Base-by-base conservation (phyloP, 2,888 invertebrate genomes). In the Drosophila cognata region DNA sequence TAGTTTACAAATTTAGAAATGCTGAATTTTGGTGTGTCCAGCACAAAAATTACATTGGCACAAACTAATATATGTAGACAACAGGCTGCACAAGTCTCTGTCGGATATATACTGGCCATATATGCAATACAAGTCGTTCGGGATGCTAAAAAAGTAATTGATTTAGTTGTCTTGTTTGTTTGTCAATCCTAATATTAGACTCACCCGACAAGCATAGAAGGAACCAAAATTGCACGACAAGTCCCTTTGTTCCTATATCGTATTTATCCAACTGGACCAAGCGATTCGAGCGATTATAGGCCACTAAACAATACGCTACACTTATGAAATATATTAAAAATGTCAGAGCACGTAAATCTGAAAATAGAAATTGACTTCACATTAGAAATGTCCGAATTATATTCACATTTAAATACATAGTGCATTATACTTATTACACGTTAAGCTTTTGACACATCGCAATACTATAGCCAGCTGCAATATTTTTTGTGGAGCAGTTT, bases 211-310 rank as follows among this genome's bases (percentile, higher is more conserved):
- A 61, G 7, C 74, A 88, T 0, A 88, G 38, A 1, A 88, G 74
- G 46, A 78, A 84, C 28, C 56, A 33, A 31, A 84, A 88, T 36
- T 88, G 88, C 7, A 84, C 50, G 8, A 74, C 18, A 28, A 86
- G 51, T 18, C 84, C 88, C 28, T 72, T 83, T 0, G 73, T 65
- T 28, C 71, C 74, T 8, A 84, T 88, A 18, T 86, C 78, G 41
- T 85, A 78, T 50, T 84, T 84, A 61, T 84, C 86, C 28, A 86
- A 48, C 48, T 84, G 84, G 0, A 55, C 86, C 31, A 76, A 64
- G 1, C 84, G 75, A 65, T 88, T 84, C 2, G 83, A 77, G 3
- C 81, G 81, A 41, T 88, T 88, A 31, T 84, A 88, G n/a, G 88
- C 70, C 33, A 86, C 65, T 4, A 84, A 52, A 25, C 88, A 78